phyloP scores from a whole-genome alignment of 1,140 invertebrate genomes.

The Agrypnia vestita region DNA sequence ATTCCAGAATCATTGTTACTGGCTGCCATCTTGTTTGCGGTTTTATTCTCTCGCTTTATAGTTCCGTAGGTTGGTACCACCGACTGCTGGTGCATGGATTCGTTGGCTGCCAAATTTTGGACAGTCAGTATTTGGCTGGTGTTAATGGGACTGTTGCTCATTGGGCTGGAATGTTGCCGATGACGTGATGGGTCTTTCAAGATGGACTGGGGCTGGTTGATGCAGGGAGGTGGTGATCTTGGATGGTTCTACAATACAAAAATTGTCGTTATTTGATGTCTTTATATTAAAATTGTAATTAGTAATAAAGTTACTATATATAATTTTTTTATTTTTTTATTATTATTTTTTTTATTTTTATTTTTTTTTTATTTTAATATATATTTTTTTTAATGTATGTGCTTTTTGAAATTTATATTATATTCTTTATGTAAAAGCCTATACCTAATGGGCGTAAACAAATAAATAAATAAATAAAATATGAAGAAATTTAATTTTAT shows the following conservation, averaged over 20 bases:
- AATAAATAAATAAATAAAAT: no score
- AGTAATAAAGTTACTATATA: no score
- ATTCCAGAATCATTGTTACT: constrained; percentile 56
- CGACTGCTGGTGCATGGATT: constrained; percentile 61
- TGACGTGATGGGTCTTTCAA: constrained; percentile 76
- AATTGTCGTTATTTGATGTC: no score
- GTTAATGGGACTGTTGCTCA: constrained; percentile 68
- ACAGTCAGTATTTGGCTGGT: constrained; percentile 71
- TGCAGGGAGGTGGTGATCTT: constrained; percentile 63
- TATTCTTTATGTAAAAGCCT: no score
- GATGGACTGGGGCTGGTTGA: constrained; percentile 76
- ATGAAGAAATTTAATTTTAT: no score
- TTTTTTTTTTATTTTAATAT: no score
- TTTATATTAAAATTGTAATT: no score
- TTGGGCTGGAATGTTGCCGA: constrained; percentile 71
- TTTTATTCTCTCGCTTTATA: constrained; percentile 71
- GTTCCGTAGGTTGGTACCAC: constrained; percentile 70
- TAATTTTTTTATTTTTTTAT: no score
- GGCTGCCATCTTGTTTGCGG: constrained; percentile 60
- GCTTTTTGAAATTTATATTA: no score
- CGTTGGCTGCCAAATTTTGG: constrained; percentile 65
- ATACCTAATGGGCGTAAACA: no score
- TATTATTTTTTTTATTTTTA: no score
- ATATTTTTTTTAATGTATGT: no score
- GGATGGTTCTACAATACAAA: constrained; percentile 55